Base-by-base conservation (phyloP, 2,888 invertebrate genomes). In the Polydrusus tereticollis region DNA sequence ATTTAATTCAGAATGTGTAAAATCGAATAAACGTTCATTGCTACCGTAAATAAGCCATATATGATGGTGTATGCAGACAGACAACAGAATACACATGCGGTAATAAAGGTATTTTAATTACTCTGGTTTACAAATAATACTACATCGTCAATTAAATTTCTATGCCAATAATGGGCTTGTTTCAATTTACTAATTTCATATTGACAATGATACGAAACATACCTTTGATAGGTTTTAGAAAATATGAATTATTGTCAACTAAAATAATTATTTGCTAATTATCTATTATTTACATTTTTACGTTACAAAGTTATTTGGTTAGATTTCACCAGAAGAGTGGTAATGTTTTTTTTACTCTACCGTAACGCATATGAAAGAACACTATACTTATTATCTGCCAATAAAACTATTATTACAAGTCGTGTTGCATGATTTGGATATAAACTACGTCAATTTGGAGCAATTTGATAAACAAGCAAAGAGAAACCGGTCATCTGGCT, bases 381-480 rank as follows among this genome's bases (percentile, higher is more conserved):
- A 41, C 41, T 41, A 55, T n/a, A n/a, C 29, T 52, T 23, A 69
- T 69, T 69, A 63, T 16, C 52, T 45, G 7, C 45, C 59, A 33
- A 50, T 70, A 65, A 70, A 70, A 70, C 50, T 50, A 59, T 64
- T 55, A 64, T 21, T 66, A 50, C 68, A 65, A 67, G 71, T 75
- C 75, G 73, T 73, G 69, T 65, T 65, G 68, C 71, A 71, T 73
- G 73, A 67, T 73, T 73, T 73, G 72, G 62, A 59, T 65, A 62
- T 60, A 72, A 76, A 73, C 66, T 75, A 73, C 76, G 64, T 74
- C 78, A 78, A 78, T 79, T 77, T 73, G 73, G 76, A 77, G 75
- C 78, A 79, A 80, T 79, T 80, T 77, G 77, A 77, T 79, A 78
- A 78, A 78, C 78, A 80, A 80, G 79, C 77, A 79, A 69, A 77